phyloP scores from a whole-genome alignment of 2,797 vertebrate species.

The Emys orbicularis region DNA sequence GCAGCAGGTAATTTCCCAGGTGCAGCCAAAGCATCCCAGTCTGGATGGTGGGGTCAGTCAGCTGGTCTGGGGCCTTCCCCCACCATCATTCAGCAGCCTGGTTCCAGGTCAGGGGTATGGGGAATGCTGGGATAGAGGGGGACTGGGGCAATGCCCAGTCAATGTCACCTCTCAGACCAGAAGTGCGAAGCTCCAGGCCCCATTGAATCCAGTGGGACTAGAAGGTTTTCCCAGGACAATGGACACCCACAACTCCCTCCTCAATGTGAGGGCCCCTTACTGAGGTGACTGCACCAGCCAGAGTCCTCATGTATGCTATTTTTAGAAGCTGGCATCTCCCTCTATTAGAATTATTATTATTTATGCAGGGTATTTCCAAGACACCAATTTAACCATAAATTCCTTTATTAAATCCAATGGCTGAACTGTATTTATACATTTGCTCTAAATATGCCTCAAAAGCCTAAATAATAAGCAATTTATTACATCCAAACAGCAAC shows the following conservation, averaged over 20 bases:
- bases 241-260: background rate
- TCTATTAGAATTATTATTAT: background rate
- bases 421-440: background rate
- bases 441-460: background rate
- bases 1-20: background rate
- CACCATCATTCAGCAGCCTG: rapidly evolving
- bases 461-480: background rate
- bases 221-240: background rate
- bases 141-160: background rate
- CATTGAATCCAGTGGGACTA: background rate
- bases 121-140: rapidly evolving
- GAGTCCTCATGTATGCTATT: background rate
- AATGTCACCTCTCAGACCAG: background rate
- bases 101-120: background rate
- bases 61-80: background rate
- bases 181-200: background rate
- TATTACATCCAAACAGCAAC: background rate
- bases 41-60: background rate
- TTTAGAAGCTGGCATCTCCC: background rate
- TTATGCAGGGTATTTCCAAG: background rate
- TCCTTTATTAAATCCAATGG: background rate
- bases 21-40: background rate
- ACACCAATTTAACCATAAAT: background rate
- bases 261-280: rapidly evolving
- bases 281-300: background rate